Conservation (phyloP, 2,113 vertebrate species). For the Nycticorax nycticorax region DNA sequence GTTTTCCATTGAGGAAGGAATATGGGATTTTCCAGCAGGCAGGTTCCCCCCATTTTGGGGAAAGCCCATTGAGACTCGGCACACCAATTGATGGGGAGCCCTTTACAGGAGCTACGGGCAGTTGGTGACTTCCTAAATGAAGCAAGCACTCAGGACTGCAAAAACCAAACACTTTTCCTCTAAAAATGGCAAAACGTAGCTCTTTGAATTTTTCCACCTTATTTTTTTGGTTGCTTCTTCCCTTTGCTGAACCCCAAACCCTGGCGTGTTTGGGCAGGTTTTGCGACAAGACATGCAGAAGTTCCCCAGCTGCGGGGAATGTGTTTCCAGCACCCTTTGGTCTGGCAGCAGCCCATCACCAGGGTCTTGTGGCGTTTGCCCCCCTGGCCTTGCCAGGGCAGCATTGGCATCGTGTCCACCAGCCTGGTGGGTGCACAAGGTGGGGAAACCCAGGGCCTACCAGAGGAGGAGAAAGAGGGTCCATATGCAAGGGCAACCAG, state of each 20-base stretch:
- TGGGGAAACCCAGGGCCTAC: background rate
- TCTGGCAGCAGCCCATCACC: background rate
- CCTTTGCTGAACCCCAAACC: background rate
- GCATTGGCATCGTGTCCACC: rapidly evolving
- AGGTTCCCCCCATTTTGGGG: background rate
- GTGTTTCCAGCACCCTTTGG: background rate
- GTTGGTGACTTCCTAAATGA: background rate
- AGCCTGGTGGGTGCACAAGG: rapidly evolving
- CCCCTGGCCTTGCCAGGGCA: background rate
- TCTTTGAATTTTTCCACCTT: background rate
- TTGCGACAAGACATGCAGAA: background rate
- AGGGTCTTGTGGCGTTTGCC: rapidly evolving
- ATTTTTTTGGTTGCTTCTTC: background rate
- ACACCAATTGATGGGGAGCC: rapidly evolving
- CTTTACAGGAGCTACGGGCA: rapidly evolving
- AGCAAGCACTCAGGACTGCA: background rate
- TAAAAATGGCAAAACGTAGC: background rate
- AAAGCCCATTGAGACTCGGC: background rate
- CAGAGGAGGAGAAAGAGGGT: background rate
- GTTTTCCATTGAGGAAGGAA: background rate
- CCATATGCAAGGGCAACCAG: background rate
- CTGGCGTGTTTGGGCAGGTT: background rate
- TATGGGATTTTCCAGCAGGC: background rate
- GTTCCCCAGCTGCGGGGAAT: background rate
- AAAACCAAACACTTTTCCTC: background rate